Base-by-base conservation (phyloP, 2,888 invertebrate species). In the Macroteleia sp. region DNA sequence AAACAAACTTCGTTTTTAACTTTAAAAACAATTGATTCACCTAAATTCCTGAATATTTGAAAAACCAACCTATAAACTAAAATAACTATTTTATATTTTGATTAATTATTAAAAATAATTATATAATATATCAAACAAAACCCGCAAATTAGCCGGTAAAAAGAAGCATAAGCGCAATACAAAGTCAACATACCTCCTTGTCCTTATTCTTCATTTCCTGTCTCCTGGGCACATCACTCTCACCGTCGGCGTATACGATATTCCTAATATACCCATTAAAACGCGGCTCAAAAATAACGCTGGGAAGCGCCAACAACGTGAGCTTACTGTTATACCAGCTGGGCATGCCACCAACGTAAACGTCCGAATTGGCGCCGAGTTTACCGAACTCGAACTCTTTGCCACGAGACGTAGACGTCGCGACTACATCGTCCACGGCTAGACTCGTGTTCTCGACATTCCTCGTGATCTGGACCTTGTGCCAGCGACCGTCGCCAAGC, bases 271-370 rank as follows among this genome's bases (percentile, higher is more conserved):
- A 94, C 0, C 98, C 99, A 34, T 96, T 94, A 92, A 98, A 98
- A 86, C 97, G 94, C 1, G 98, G 98, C 92, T 98, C 98, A 90
- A 97, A 98, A 84, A 97, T 96, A 75, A 97, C 98, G 82, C 97
- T 97, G 2, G 97, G 97, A 80, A 98, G 92, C 0, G 98, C 97
- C 75, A 98, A 92, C 56, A 96, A 93, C 9, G 96, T 96, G 85
- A 97, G 92, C 92, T 97, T 97, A 79, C 96, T 95, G 89, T 96
- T 96, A 91, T 97, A 98, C 95, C 96, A 97, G 77, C 95, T 94
- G 79, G 98, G 98, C 94, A 99, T 96, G 22, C 99, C 99, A n/a
- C 99, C 99, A 80, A 99, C 95, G 92, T 97, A 99, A 73, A 99
- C 97, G 91, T 97, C 97, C 25, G 97, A 97, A 92, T 98, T 98